A percentile compares a stretch with the other conserved stretches of the same genome.
Evolutionary conservation across 2,797 vertebrate genomes (phyloP).

Genomic region (Podarcis lilfordi): DNA sequence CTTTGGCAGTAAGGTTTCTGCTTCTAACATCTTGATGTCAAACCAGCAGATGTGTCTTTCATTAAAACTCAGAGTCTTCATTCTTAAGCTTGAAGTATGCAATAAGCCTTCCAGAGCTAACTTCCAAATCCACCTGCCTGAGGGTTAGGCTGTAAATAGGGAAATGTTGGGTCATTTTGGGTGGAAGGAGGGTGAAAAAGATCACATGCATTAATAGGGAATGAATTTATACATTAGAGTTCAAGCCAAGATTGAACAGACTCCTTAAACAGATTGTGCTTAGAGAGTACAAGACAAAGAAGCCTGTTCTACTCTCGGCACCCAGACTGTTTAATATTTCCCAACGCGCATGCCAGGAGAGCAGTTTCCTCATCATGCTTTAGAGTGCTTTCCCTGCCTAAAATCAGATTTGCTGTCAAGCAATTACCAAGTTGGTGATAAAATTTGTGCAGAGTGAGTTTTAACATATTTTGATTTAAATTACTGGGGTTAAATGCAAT

Average conservation of each 20-base stretch:
- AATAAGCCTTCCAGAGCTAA: neutral
- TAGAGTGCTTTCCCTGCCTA: neutral
- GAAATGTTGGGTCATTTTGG: neutral
- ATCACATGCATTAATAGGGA: neutral
- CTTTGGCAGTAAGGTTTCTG: neutral
- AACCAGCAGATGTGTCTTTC: neutral
- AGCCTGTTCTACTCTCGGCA: neutral
- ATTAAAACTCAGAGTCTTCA: neutral
- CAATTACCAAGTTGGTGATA: slow-evolving; percentile 8
- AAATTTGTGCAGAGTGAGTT: slow-evolving; percentile 10
- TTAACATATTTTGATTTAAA: slow-evolving; percentile 26
- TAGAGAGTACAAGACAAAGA: neutral
- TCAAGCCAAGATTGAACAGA: neutral
- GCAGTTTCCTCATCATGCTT: neutral
- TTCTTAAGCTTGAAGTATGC: neutral
- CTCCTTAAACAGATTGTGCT: neutral
- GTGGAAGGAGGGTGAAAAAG: neutral
- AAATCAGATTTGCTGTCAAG: slow-evolving; percentile 7
- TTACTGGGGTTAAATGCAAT: slow-evolving; percentile 28
- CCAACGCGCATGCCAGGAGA: neutral
- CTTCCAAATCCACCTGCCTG: neutral
- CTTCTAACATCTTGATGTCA: neutral
- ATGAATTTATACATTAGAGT: neutral
- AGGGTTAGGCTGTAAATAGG: neutral
- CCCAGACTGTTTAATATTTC: neutral